Evolutionary conservation across 2,113 vertebrate species (phyloP).

Genomic region (Gopherus evgoodei): DNA sequence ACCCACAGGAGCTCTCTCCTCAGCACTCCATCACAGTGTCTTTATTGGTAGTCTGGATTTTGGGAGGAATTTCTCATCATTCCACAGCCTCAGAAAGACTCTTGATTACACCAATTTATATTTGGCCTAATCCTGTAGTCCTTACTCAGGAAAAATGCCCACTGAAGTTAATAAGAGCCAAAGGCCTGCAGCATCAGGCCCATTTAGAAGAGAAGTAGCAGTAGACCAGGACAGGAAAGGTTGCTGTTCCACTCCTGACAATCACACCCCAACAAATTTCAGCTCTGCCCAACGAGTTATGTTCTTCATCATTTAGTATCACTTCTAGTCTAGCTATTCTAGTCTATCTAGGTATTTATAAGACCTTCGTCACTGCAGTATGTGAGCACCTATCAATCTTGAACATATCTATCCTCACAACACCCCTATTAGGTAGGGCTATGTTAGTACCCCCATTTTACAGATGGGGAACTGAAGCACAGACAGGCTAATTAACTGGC

Average conservation of each 20-base stretch:
- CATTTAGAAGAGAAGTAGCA: background rate
- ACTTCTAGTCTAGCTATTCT: background rate
- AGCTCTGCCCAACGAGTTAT: background rate
- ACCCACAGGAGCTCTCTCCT: background rate
- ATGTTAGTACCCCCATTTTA: background rate
- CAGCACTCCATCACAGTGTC: background rate
- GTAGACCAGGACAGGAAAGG: background rate
- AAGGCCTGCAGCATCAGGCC: background rate
- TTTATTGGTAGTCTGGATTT: background rate
- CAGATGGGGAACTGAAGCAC: background rate
- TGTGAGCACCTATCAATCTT: rapidly evolving
- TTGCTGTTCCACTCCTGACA: rapidly evolving
- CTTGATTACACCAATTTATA: background rate
- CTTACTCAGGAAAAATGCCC: background rate
- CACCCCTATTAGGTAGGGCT: background rate
- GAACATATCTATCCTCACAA: background rate
- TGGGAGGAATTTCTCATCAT: background rate
- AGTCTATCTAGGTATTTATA: rapidly evolving
- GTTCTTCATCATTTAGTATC: background rate
- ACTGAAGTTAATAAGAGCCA: background rate
- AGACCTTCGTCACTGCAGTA: rapidly evolving
- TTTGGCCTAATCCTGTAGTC: background rate
- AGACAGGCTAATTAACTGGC: background rate
- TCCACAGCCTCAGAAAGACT: background rate
- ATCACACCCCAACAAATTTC: rapidly evolving